These are phyloP conservation scores for Whitmania pigra DNA, from an alignment of 1,140 invertebrate species.

Conservation along the genomic window DNA sequence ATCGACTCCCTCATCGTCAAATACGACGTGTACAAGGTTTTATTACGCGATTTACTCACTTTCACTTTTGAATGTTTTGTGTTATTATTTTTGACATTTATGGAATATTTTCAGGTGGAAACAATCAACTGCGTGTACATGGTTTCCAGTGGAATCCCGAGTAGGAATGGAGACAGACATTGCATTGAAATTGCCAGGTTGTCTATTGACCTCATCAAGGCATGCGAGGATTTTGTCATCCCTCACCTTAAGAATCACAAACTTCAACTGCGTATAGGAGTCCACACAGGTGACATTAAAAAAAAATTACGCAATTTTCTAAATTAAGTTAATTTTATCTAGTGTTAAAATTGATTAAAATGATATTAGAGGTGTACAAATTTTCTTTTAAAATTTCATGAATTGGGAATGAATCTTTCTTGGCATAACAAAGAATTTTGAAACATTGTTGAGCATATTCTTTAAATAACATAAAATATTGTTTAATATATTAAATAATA, in stretches of 20 bases:
- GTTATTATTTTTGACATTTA: neutral
- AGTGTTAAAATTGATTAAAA: too few species aligned
- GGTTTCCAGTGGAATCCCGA: slow-evolving; percentile 82
- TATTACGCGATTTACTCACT: neutral
- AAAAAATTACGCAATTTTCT: too few species aligned
- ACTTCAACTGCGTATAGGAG: slow-evolving; percentile 21
- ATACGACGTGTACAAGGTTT: slow-evolving; percentile 82
- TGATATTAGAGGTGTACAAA: too few species aligned
- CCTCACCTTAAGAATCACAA: slow-evolving; percentile 18
- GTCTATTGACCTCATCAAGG: slow-evolving; percentile 22
- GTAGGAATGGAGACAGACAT: slow-evolving; percentile 24
- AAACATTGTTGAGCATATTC: too few species aligned
- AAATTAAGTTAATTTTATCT: too few species aligned
- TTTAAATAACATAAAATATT: too few species aligned
- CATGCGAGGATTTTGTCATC: slow-evolving; percentile 18
- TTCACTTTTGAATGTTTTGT: neutral
- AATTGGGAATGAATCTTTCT: too few species aligned
- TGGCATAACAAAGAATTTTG: too few species aligned
- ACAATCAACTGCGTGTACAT: slow-evolving; percentile 95
- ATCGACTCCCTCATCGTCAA: slow-evolving; percentile 63
- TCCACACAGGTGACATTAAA: slow-evolving; percentile 21
- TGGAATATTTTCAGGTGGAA: slow-evolving; percentile 61
- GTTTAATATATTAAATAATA: too few species aligned
- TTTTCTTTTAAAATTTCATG: too few species aligned
- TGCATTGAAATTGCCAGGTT: slow-evolving; percentile 24